These are phyloP conservation scores for Peromyscus attwateri DNA, from an alignment of 2,797 vertebrate genomes.

Conservation along the genomic window DNA sequence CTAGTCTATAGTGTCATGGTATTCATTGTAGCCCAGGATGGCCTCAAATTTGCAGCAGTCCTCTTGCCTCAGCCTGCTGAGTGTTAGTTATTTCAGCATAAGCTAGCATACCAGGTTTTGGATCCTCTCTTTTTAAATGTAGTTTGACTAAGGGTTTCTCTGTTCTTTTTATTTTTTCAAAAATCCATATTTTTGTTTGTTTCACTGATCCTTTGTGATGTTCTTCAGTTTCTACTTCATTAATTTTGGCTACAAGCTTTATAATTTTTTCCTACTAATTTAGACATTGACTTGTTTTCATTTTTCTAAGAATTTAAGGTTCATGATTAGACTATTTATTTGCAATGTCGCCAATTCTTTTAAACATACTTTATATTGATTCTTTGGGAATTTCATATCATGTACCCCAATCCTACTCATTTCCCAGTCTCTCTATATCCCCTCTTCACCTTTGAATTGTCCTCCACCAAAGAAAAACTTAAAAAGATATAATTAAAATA, in stretches of 20 bases:
- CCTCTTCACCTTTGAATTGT: not conserved
- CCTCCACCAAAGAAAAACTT: not conserved
- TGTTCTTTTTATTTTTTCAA: not conserved
- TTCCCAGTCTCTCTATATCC: not conserved
- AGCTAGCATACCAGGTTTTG: not conserved
- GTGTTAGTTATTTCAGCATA: not conserved
- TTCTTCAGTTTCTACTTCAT: not conserved
- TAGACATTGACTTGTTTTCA: not conserved
- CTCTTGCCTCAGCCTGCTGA: not conserved
- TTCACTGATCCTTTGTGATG: not conserved
- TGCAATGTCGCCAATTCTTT: not conserved
- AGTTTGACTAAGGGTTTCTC: not conserved
- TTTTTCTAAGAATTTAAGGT: not conserved
- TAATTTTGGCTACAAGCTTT: not conserved
- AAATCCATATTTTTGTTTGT: not conserved
- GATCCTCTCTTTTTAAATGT: not conserved
- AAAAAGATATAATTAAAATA: not conserved
- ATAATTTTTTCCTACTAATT: slow-evolving; percentile 6
- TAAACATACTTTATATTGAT: not conserved
- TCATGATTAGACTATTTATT: not conserved
- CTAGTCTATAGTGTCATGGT: not conserved
- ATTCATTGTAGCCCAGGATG: not conserved
- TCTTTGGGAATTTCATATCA: not conserved
- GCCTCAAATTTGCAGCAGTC: not conserved
- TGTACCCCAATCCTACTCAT: not conserved